Conservation (phyloP, 2,888 invertebrate genomes). For the Pimpla rufipes region DNA sequence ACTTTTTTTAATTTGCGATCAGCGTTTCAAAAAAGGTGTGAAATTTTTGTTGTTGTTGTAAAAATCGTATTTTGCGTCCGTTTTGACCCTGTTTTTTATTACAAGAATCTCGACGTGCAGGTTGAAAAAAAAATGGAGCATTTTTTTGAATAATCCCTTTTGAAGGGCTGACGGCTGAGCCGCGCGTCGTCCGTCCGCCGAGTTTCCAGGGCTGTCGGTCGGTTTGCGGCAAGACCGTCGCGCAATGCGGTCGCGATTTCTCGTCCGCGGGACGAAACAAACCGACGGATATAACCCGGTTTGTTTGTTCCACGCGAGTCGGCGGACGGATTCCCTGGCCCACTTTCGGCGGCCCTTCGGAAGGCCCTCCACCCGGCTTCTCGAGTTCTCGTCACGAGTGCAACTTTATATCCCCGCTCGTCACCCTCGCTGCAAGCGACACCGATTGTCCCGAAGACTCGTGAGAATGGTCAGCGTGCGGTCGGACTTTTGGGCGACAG, state of each 20-base stretch:
- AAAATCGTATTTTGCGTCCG: too few species aligned
- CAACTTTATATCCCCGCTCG: conserved; percentile 7
- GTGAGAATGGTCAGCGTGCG: background rate
- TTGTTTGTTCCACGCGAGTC: conserved; percentile 10
- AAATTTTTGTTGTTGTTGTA: too few species aligned
- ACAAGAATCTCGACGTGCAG: too few species aligned
- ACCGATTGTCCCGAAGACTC: conserved; percentile 8
- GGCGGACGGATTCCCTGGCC: conserved; percentile 23
- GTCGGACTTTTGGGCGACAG: background rate
- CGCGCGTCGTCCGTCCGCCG: background rate
- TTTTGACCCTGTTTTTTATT: too few species aligned
- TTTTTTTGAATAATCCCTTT: too few species aligned
- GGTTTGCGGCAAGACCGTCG: background rate
- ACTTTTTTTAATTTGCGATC: too few species aligned
- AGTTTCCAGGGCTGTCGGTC: background rate
- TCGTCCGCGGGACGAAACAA: too few species aligned
- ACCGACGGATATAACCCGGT: conserved; percentile 23
- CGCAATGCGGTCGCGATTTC: background rate
- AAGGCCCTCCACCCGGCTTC: conserved; percentile 14
- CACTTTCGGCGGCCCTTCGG: conserved; percentile 17
- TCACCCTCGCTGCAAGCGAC: background rate
- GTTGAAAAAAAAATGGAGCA: too few species aligned
- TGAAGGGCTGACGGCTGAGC: background rate
- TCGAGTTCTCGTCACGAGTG: background rate
- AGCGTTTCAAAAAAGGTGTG: too few species aligned